Base-by-base conservation (phyloP, 2,113 vertebrate genomes). In the Odocoileus hemionus region DNA sequence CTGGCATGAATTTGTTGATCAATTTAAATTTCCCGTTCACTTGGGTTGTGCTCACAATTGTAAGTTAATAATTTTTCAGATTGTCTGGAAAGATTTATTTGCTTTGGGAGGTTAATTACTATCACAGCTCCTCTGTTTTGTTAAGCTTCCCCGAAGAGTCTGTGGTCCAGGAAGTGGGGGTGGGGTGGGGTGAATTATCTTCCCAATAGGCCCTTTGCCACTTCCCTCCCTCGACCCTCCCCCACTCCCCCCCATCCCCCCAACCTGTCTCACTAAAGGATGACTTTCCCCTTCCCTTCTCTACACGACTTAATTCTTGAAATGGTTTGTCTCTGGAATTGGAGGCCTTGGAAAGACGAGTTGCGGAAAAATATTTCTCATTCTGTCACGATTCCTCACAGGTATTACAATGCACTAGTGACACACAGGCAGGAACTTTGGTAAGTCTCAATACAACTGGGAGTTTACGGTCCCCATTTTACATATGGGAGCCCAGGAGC, bases 31-130 rank as follows among this genome's bases (percentile, higher is more conserved):
- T 95, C 85, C 17, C 57, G 7, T 43, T 91, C 95, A 64, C 52
- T 23, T 39, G 50, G 64, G 39, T 36, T 94, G 39, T 86, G 33
- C 54, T 94, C 54, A 90, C 36, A 54, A 28, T 70, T 50, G 19
- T 60, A 84, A 93, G 76, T 82, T 88, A 92, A 79, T 94, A 7
- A 64, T 80, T 94, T 96, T 97, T 43, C 92, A 95, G 57, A 30
- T 7, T 54, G 50, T 86, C 92, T 92, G 94, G 76, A 78, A 87
- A 95, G 54, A 55, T 70, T 79, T 85, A 54, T 86, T 89, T 89
- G 54, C 84, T 78, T 70, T 85, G 1, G 1, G 43, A 91, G 70
- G 33, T 82, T 86, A 74, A n/a, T 79, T 80, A 30, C 92, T 64
- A 58, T 39, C 70, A 13, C 26, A 76, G 84, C 13, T 57, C 64